phyloP scores from a whole-genome alignment of 1,140 invertebrate genomes.

The Zaprionus gabonicus region DNA sequence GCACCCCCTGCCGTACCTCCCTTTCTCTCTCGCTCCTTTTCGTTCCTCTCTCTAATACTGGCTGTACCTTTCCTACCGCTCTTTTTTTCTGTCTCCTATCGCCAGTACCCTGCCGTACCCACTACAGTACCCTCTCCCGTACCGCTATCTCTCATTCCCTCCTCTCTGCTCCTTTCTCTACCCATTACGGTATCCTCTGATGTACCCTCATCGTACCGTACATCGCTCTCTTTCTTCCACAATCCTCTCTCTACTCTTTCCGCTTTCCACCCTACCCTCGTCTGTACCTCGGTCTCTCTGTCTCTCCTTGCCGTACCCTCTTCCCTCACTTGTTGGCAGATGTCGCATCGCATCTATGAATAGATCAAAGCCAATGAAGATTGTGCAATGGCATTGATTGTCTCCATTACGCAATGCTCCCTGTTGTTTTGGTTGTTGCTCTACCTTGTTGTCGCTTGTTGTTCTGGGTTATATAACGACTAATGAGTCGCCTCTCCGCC shows the following conservation, averaged over 20 bases:
- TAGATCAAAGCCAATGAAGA: conserved; percentile 36
- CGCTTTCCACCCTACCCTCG: no score
- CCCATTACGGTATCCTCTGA: not conserved
- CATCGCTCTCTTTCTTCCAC: no score
- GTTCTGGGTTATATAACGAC: conserved; percentile 42
- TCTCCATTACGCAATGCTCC: conserved; percentile 55
- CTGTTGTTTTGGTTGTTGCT: conserved; percentile 11
- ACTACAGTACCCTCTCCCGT: not conserved
- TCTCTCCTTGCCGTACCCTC: not conserved
- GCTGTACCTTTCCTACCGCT: no score
- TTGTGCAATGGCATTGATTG: conserved; percentile 59
- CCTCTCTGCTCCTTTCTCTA: not conserved
- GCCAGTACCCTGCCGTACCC: no score
- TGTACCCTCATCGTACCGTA: no score
- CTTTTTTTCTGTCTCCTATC: no score
- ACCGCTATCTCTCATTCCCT: not conserved
- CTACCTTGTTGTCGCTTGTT: conserved; percentile 13
- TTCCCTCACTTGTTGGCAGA: not conserved
- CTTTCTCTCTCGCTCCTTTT: not conserved
- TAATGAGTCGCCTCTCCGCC: conserved; percentile 21
- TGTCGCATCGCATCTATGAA: conserved; percentile 24
- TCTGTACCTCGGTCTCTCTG: not conserved
- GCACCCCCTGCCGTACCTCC: no score
- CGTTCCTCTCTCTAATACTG: not conserved
- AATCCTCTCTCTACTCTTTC: no score